These are phyloP conservation scores for Embiotoca jacksoni DNA, from an alignment of 2,113 vertebrate genomes.

Conservation along the genomic window DNA sequence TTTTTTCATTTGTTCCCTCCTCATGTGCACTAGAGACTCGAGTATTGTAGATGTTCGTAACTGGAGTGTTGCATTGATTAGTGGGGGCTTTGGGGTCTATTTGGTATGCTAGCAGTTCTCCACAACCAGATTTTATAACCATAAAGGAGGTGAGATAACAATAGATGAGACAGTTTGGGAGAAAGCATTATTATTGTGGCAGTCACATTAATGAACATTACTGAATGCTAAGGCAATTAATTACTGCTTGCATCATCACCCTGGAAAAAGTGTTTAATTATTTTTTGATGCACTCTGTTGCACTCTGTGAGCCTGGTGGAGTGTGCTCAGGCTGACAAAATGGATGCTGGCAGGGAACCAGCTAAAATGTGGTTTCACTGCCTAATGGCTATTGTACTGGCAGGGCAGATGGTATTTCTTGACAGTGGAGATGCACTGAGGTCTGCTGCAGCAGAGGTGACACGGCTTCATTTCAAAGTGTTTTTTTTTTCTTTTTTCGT, in stretches of 20 bases:
- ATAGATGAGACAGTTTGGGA: slow-evolving; percentile 59
- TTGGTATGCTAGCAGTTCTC: slow-evolving; percentile 25
- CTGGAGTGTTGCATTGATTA: neutral
- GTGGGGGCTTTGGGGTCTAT: neutral
- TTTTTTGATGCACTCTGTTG: slow-evolving; percentile 77
- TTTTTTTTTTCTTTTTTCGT: neutral
- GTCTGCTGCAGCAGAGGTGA: slow-evolving; percentile 47
- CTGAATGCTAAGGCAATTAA: slow-evolving; percentile 75
- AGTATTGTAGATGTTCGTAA: neutral
- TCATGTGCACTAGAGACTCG: neutral
- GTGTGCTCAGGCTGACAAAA: slow-evolving; percentile 76
- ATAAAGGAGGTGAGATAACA: slow-evolving; percentile 42
- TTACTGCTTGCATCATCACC: slow-evolving; percentile 79
- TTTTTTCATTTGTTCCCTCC: neutral
- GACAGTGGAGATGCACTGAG: slow-evolving; percentile 46
- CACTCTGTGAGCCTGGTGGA: slow-evolving; percentile 58
- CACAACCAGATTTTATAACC: slow-evolving; percentile 40
- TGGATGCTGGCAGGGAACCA: slow-evolving; percentile 75
- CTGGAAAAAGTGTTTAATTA: slow-evolving; percentile 80
- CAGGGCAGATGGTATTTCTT: slow-evolving; percentile 67
- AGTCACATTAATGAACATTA: slow-evolving; percentile 74
- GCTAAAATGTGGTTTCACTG: slow-evolving; percentile 68
- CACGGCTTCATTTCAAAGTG: slow-evolving; percentile 14
- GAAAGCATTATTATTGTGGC: slow-evolving; percentile 70
- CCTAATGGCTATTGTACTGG: slow-evolving; percentile 71